Base-by-base conservation (phyloP, 2,113 vertebrate genomes). In the Dipodomys merriami region DNA sequence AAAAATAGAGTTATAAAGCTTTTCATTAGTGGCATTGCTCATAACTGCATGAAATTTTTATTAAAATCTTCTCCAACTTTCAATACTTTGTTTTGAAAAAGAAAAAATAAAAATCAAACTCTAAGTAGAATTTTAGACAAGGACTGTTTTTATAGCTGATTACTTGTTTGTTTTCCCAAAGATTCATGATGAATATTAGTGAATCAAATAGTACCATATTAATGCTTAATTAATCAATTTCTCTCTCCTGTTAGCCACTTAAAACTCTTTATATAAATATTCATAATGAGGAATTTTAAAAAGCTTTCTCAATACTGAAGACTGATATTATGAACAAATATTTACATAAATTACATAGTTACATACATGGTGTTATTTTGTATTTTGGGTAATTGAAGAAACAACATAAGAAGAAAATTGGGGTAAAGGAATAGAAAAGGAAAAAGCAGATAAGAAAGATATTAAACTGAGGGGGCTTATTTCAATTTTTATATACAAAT, bases 131-230 rank as follows among this genome's bases (percentile, higher is more conserved):
- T 89, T 97, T 93, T 81, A 88, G 85, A 84, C 15, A 64, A 74
- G 64, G 25, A 64, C 76, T 92, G 53, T 73, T 86, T 77, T 88
- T 60, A 27, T 35, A 69, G 60, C 64, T 62, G 25, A 85, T 81
- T 91, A 53, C 64, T 92, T 73, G 18, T 76, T 92, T 73, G 18
- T 76, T 74, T 49, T 49, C 49, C 49, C 30, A 83, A 90, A 64
- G 19, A 80, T 77, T 91, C 33, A 65, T 83, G 76, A 89, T 82
- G 91, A 86, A 76, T 77, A 91, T 22, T 35, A 65, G 44, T 53
- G 46, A 95, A 82, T 93, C 91, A 91, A 96, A 78, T 80, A 86
- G 78, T 80, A 68, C 10, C n/a, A n/a, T 64, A 83, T 87, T 90
- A 91, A 93, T 46, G 62, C 5, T 64, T 79, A 77, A 67, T 65